Percentiles rank a stretch among this genome's conserved stretches.
Conservation (phyloP, 2,113 vertebrate species). For the Pionites leucogaster region DNA sequence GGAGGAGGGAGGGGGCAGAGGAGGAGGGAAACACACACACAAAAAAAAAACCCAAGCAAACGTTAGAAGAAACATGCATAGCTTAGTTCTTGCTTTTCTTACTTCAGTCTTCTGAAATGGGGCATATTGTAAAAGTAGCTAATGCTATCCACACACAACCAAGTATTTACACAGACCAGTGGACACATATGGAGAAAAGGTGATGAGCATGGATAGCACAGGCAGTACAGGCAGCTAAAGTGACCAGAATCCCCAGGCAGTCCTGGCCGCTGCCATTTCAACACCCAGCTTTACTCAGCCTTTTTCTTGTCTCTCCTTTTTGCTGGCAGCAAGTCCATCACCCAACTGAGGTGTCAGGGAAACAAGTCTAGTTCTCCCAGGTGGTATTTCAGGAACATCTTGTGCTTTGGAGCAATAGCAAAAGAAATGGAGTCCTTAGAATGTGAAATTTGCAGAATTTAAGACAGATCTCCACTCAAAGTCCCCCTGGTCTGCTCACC, state of each 20-base stretch:
- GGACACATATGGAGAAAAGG: neutral
- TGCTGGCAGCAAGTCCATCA: neutral
- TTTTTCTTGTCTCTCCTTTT: neutral
- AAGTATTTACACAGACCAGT: neutral
- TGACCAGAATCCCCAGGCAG: neutral
- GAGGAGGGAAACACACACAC: neutral
- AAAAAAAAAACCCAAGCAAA: neutral
- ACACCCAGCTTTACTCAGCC: neutral
- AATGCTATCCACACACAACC: neutral
- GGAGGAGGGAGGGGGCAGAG: neutral
- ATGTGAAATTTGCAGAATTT: neutral
- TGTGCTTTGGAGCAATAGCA: neutral
- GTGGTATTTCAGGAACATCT: neutral
- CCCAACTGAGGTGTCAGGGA: neutral
- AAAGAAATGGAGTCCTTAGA: neutral
- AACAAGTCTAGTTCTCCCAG: neutral
- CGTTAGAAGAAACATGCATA: neutral
- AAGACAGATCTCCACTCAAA: neutral
- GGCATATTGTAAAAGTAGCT: neutral
- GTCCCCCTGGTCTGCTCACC: neutral
- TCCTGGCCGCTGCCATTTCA: neutral
- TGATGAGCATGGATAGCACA: neutral
- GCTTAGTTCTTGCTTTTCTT: neutral
- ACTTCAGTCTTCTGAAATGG: neutral
- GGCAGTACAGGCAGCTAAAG: neutral